phyloP scores from a whole-genome alignment of 2,113 vertebrate genomes.

The Lepisosteus osseus region DNA sequence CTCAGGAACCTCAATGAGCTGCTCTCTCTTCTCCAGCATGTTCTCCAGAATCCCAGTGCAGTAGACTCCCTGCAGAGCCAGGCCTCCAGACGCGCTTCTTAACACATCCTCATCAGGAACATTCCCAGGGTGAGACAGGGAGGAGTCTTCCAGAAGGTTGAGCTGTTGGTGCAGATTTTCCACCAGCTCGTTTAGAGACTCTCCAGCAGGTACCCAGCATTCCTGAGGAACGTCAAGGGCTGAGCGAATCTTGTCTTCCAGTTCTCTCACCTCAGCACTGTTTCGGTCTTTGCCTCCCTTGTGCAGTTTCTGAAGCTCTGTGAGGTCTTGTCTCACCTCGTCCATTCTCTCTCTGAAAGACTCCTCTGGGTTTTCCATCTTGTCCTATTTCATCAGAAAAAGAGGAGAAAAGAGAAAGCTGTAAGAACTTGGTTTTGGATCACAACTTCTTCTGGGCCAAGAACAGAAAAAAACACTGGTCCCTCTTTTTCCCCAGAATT shows the following conservation, averaged over 20 bases:
- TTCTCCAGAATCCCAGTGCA: constrained; percentile 11
- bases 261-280: neutral
- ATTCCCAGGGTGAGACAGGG: constrained; percentile 13
- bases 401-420: too few species aligned
- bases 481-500: too few species aligned
- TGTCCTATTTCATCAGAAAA: too few species aligned
- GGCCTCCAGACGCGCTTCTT: constrained; percentile 46
- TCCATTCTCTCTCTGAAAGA: neutral
- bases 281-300: constrained; percentile 15
- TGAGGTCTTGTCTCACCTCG: neutral
- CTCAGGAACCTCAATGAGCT: constrained; percentile 42
- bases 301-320: constrained; percentile 1
- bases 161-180: neutral
- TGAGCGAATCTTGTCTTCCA: constrained; percentile 10
- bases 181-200: constrained; percentile 13
- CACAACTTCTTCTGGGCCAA: too few species aligned
- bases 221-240: constrained; percentile 10
- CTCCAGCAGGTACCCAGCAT: neutral
- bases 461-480: too few species aligned
- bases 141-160: neutral
- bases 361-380: neutral
- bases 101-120: constrained; percentile 39
- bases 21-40: constrained; percentile 38
- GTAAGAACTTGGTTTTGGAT: too few species aligned
- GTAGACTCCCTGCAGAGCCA: constrained; percentile 60